These are phyloP conservation scores for Steatornis caripensis DNA, from an alignment of 2,113 vertebrate species.

Conservation along the genomic window DNA sequence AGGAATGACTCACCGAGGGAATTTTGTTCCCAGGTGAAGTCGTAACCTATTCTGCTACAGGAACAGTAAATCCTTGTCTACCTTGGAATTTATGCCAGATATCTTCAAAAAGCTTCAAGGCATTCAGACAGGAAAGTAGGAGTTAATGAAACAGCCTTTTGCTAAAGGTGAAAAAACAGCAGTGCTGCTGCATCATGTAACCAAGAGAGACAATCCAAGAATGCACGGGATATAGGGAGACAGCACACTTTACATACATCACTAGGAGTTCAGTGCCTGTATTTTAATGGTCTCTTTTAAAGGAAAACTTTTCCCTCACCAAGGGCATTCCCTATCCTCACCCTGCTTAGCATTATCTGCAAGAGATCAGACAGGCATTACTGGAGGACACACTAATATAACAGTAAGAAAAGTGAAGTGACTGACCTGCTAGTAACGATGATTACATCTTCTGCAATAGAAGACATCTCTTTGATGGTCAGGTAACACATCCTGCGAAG, in stretches of 20 bases:
- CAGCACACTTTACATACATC: neutral
- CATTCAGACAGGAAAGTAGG: neutral
- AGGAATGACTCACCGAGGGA: neutral
- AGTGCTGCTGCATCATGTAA: neutral
- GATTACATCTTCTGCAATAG: constrained; percentile 97
- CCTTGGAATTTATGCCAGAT: neutral
- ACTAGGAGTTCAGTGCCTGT: neutral
- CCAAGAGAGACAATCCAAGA: neutral
- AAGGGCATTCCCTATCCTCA: neutral
- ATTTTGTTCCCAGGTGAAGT: neutral
- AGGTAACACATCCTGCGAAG: constrained; percentile 97
- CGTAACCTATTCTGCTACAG: neutral
- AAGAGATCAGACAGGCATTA: neutral
- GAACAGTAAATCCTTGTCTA: neutral
- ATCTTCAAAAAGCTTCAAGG: neutral
- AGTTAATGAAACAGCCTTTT: neutral
- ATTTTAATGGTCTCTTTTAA: neutral
- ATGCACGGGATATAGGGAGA: neutral
- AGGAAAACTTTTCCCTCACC: neutral
- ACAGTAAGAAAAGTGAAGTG: neutral
- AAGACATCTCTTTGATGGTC: constrained; percentile 98
- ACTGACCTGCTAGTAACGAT: constrained; percentile 96
- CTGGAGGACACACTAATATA: neutral
- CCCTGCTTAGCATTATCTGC: neutral
- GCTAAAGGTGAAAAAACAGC: neutral